phyloP scores from a whole-genome alignment of 2,888 invertebrate species.

The Chymomyza procnemis region DNA sequence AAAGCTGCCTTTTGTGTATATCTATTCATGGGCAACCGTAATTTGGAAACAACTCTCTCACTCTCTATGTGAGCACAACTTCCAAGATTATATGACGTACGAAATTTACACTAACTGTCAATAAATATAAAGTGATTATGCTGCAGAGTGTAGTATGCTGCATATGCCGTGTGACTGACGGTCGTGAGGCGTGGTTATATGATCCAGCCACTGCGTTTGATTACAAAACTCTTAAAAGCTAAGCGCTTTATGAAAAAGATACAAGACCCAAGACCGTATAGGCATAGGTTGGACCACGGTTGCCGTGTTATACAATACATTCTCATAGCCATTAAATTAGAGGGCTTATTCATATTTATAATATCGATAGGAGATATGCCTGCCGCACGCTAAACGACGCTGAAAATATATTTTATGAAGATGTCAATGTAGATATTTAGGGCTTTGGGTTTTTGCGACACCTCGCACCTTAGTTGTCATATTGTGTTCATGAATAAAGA shows the following conservation, averaged over 20 bases:
- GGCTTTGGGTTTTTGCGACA: slow-evolving; percentile 37
- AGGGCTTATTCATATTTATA: slow-evolving; percentile 1
- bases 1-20: background rate
- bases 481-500: slow-evolving; percentile 60
- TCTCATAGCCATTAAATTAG: slow-evolving; percentile 36
- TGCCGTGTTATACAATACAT: slow-evolving; percentile 44
- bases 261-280: background rate
- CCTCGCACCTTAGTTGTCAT: background rate
- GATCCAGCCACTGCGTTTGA: slow-evolving; percentile 6
- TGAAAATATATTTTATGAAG: slow-evolving; percentile 41
- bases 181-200: background rate
- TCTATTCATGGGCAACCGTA: slow-evolving; percentile 12
- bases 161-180: background rate
- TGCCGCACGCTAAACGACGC: slow-evolving; percentile 34
- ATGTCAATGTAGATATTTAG: slow-evolving; percentile 29
- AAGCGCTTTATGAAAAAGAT: slow-evolving; percentile 1
- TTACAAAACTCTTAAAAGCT: slow-evolving; percentile 5
- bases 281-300: background rate
- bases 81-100: slow-evolving; percentile 57
- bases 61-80: slow-evolving; percentile 3
- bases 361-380: slow-evolving; percentile 6
- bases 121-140: slow-evolving; percentile 72
- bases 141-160: slow-evolving; percentile 31
- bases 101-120: slow-evolving; percentile 69
- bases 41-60: slow-evolving; percentile 16